phyloP scores from a whole-genome alignment of 2,797 vertebrate species.

The Sebastes hopkinsi region DNA sequence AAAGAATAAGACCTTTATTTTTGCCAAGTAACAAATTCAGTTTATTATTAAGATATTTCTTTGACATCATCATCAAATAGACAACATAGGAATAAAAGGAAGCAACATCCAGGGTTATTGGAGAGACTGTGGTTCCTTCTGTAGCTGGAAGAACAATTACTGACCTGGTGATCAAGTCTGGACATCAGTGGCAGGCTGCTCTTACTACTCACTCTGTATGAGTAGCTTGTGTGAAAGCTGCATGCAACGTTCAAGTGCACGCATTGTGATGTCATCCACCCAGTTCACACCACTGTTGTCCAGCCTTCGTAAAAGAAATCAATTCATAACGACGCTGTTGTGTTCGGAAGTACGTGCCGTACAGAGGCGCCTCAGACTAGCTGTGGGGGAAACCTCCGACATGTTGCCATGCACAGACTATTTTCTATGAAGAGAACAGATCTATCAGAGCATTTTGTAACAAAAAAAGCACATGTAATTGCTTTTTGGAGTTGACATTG shows the following conservation, averaged over 20 bases:
- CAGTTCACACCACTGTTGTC: not conserved
- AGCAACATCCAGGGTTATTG: not conserved
- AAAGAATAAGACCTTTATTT: conserved; percentile 39
- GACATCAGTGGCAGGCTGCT: not conserved
- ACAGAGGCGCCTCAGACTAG: not conserved
- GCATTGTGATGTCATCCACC: not conserved
- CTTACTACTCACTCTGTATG: not conserved
- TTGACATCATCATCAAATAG: conserved; percentile 55
- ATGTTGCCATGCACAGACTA: conserved; percentile 31
- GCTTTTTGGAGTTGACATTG: conserved; percentile 58
- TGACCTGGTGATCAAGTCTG: conserved; percentile 21
- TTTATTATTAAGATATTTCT: conserved; percentile 70
- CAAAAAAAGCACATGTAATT: conserved; percentile 44
- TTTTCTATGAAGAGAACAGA: conserved; percentile 57
- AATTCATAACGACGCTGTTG: not conserved
- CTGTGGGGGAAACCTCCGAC: not conserved
- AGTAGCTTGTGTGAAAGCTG: not conserved
- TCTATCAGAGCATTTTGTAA: conserved; percentile 60
- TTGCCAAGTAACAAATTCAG: conserved; percentile 70
- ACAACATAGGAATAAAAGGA: conserved; percentile 46
- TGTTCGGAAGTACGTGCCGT: conserved; percentile 43
- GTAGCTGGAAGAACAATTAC: conserved; percentile 52
- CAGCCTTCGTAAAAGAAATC: conserved; percentile 3
- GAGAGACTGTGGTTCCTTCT: conserved; percentile 5
- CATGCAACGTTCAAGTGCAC: conserved; percentile 6